phyloP scores from a whole-genome alignment of 2,797 vertebrate species.

The Macrochelys suwanniensis region DNA sequence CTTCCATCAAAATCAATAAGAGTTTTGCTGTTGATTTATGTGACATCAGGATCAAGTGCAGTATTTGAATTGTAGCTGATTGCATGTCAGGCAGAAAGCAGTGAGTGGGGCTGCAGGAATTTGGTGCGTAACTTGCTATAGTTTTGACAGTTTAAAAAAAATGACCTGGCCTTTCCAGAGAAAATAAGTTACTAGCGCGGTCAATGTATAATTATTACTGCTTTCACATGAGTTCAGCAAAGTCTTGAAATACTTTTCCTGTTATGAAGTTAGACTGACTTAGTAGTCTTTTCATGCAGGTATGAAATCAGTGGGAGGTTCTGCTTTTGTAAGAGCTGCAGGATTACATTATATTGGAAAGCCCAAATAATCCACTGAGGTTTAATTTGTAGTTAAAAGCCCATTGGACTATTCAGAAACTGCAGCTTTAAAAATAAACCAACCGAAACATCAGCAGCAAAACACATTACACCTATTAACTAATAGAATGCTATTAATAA shows the following conservation, averaged over 20 bases:
- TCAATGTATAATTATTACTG: constrained; percentile 60
- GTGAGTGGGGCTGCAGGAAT: constrained; percentile 2
- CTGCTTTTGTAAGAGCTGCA: neutral
- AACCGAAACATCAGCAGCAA: neutral
- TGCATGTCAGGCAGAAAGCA: neutral
- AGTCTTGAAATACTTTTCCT: constrained; percentile 45
- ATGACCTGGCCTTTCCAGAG: neutral
- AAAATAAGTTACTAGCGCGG: constrained; percentile 62
- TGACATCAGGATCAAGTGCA: neutral
- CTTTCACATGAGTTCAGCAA: neutral
- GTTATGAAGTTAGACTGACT: neutral
- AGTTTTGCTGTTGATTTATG: neutral
- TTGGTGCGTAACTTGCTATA: neutral
- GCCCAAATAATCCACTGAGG: neutral
- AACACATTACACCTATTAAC: accelerated
- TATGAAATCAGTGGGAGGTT: neutral
- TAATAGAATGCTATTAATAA: neutral
- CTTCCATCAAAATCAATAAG: neutral
- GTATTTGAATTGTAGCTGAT: neutral
- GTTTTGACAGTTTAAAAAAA: constrained; percentile 56
- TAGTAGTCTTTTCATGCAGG: accelerated
- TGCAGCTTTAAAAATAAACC: neutral
- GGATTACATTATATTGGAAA: neutral
- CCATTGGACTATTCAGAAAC: neutral
- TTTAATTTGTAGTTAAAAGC: neutral